Conservation (phyloP, 2,888 invertebrate genomes). For the Pecten maximus region DNA sequence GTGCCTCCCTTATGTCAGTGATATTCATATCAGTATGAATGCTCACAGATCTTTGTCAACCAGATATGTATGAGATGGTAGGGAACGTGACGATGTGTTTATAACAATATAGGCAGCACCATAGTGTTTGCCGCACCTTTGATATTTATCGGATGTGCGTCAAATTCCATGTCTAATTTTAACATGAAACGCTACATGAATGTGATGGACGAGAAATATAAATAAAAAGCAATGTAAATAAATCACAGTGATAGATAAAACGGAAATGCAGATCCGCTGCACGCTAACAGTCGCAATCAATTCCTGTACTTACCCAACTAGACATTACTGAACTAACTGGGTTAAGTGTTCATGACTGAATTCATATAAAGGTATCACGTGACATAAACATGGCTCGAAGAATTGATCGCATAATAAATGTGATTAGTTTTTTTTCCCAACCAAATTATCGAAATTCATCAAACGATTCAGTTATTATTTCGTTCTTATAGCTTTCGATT, state of each 20-base stretch:
- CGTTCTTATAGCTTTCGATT: neutral
- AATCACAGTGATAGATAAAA: neutral
- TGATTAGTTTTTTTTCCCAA: neutral
- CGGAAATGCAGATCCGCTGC: neutral
- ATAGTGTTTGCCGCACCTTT: neutral
- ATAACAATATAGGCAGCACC: too few relatives aligned
- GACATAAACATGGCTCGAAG: neutral
- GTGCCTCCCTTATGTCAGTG: too few relatives aligned
- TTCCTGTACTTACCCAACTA: neutral
- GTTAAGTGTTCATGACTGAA: neutral
- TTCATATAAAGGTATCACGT: neutral
- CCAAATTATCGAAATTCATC: conserved; percentile 29
- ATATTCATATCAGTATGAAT: too few relatives aligned
- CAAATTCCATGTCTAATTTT: neutral
- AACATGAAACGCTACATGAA: neutral
- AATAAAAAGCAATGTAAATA: neutral
- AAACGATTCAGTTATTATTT: neutral
- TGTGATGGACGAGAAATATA: neutral
- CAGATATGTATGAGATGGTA: too few relatives aligned
- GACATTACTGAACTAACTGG: neutral
- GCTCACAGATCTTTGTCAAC: too few relatives aligned
- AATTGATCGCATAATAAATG: neutral
- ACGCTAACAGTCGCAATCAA: conserved; percentile 1
- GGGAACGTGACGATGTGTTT: too few relatives aligned
- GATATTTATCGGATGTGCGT: neutral